These are phyloP conservation scores for Nanorana parkeri DNA, from an alignment of 2,113 vertebrate species.

Conservation along the genomic window DNA sequence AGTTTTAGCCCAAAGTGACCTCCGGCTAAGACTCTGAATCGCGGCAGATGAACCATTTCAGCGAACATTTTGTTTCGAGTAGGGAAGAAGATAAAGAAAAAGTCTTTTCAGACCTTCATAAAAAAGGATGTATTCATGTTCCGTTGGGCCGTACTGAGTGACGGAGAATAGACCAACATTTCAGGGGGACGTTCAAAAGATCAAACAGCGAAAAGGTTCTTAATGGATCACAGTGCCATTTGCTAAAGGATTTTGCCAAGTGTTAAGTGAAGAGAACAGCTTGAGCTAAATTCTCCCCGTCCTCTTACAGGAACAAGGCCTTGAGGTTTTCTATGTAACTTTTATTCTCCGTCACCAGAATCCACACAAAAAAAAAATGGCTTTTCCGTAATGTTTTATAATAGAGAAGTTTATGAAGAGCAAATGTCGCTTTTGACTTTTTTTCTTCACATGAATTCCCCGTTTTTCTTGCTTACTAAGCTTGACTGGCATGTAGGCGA, in stretches of 20 bases:
- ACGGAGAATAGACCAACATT: constrained; percentile 30
- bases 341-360: too few relatives aligned
- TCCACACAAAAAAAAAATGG: too few relatives aligned
- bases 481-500: too few relatives aligned
- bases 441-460: too few relatives aligned
- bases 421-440: too few relatives aligned
- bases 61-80: background rate
- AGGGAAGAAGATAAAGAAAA: background rate
- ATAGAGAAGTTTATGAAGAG: too few relatives aligned
- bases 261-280: constrained; percentile 49
- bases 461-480: too few relatives aligned
- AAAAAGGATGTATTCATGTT: constrained; percentile 5
- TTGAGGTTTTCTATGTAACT: background rate
- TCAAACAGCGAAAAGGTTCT: constrained; percentile 43
- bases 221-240: constrained; percentile 40
- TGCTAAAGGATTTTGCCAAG: constrained; percentile 43
- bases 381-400: too few relatives aligned
- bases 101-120: background rate
- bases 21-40: too few relatives aligned
- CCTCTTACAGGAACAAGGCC: background rate
- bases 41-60: too few relatives aligned
- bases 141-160: background rate
- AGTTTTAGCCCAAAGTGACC: too few relatives aligned
- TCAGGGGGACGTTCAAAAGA: constrained; percentile 51
- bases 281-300: constrained; percentile 25